Evolutionary conservation across 2,113 vertebrate genomes (phyloP).

Genomic region (Xiphophorus couchianus): DNA sequence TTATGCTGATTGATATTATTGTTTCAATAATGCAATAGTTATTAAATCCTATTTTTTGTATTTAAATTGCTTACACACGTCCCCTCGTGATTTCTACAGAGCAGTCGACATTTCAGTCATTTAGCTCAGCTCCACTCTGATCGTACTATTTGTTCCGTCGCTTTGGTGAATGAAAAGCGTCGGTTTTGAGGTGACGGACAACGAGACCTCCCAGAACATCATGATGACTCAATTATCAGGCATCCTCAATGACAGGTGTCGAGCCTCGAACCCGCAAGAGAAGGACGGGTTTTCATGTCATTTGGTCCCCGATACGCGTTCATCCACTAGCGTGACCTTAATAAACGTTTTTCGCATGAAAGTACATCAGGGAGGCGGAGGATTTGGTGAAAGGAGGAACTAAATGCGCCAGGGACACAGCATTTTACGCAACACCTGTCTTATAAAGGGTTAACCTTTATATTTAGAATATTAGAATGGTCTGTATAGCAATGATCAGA

Average conservation of each 20-base stretch:
- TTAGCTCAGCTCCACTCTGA: not conserved
- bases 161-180: not conserved
- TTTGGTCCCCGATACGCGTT: not conserved
- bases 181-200: not conserved
- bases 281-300: not conserved
- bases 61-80: not conserved
- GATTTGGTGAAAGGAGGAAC: not conserved
- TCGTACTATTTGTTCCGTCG: not conserved
- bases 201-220: not conserved
- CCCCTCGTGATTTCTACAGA: not conserved
- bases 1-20: not conserved
- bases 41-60: not conserved
- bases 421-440: slow-evolving; percentile 23
- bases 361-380: not conserved
- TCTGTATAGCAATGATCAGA: not conserved
- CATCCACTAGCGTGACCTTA: not conserved
- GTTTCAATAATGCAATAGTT: not conserved
- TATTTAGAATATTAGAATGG: not conserved
- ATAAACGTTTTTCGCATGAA: not conserved
- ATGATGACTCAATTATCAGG: slow-evolving; percentile 35
- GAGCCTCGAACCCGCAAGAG: not conserved
- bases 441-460: not conserved
- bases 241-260: slow-evolving; percentile 43
- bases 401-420: not conserved
- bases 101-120: not conserved